Evolutionary conservation across 2,888 invertebrate genomes (phyloP).

Genomic region (Oasisia sp.): DNA sequence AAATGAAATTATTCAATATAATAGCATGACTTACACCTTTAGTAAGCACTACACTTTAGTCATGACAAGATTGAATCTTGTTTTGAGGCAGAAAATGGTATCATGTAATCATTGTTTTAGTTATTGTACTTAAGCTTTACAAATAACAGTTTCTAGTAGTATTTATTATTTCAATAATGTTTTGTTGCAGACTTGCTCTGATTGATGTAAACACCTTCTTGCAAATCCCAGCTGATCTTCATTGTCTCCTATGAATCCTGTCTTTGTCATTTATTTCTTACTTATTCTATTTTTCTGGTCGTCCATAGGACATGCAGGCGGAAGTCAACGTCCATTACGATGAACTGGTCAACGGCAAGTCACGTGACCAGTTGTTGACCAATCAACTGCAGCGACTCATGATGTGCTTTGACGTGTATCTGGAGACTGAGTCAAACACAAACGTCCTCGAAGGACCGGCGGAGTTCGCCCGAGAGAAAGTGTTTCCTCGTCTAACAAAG

Average conservation of each 20-base stretch:
- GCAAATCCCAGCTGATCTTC: too few species aligned
- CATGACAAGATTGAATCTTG: too few species aligned
- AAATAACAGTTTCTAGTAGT: background rate
- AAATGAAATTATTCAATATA: too few species aligned
- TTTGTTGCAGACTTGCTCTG: too few species aligned
- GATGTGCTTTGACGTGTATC: slow-evolving; percentile 85
- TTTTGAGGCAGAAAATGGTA: too few species aligned
- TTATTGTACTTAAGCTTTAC: background rate
- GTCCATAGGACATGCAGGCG: slow-evolving; percentile 75
- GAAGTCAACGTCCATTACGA: slow-evolving; percentile 76
- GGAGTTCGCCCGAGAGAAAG: slow-evolving; percentile 83
- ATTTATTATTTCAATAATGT: background rate
- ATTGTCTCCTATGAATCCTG: background rate
- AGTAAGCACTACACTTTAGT: too few species aligned
- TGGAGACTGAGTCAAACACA: slow-evolving; percentile 76
- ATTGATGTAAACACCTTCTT: too few species aligned
- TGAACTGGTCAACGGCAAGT: slow-evolving; percentile 62
- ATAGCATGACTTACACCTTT: too few species aligned
- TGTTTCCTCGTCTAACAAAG: slow-evolving; percentile 69
- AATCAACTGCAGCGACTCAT: slow-evolving; percentile 83
- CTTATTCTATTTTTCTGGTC: background rate
- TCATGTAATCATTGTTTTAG: too few species aligned
- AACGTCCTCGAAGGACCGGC: slow-evolving; percentile 68
- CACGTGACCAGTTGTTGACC: slow-evolving; percentile 72
- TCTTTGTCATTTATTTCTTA: background rate